These are phyloP conservation scores for Labeo rohita DNA, from an alignment of 2,113 vertebrate species.

Conservation along the genomic window DNA sequence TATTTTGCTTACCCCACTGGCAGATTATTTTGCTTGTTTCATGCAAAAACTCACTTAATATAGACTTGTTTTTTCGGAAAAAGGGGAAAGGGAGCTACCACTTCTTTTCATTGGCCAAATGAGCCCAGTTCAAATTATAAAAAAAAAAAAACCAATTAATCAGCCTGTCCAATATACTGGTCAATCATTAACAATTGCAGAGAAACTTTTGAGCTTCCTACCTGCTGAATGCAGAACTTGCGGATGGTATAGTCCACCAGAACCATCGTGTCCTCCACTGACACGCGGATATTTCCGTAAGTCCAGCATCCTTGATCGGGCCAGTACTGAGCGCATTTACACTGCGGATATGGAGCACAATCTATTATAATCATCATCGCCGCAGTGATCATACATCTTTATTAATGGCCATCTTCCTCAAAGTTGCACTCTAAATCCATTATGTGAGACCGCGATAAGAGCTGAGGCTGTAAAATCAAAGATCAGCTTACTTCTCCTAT, in stretches of 20 bases:
- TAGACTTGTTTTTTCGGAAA: too few relatives aligned
- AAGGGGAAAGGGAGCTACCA: background rate
- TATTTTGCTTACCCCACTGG: too few relatives aligned
- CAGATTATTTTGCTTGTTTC: too few relatives aligned
- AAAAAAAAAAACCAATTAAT: background rate
- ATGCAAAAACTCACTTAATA: too few relatives aligned
- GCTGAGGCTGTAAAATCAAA: background rate
- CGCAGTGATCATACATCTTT: background rate
- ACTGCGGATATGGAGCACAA: slow-evolving; percentile 72
- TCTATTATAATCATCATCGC: background rate
- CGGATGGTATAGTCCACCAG: slow-evolving; percentile 97
- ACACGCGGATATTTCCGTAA: slow-evolving; percentile 95
- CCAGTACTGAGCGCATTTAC: slow-evolving; percentile 99
- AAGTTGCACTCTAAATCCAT: background rate
- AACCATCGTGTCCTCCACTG: slow-evolving; percentile 93
- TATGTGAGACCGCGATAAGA: slow-evolving; percentile 9
- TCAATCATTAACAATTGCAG: background rate
- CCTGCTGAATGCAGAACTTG: slow-evolving; percentile 99
- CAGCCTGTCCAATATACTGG: background rate
- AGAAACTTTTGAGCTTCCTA: slow-evolving; percentile 58
- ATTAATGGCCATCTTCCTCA: slow-evolving; percentile 7
- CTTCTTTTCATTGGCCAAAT: background rate
- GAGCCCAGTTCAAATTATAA: background rate
- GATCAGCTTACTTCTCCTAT: slow-evolving; percentile 11
- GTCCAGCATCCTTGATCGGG: slow-evolving; percentile 99